Evolutionary conservation across 2,888 invertebrate genomes (phyloP), one percentile per base, ranked within the genome.

Genomic region (Lumbricus terrestris): DNA sequence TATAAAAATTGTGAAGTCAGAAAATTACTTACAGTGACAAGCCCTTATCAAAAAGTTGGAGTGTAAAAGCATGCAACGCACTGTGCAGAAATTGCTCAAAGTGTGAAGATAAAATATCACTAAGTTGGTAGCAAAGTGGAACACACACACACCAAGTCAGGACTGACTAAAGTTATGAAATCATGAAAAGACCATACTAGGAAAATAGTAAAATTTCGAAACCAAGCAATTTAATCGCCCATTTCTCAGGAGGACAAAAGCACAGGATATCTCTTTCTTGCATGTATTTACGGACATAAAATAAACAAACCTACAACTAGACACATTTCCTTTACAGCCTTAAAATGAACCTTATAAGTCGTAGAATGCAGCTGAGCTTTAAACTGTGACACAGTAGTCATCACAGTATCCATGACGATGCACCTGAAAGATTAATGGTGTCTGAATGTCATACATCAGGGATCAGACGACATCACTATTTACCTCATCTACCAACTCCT

Each of bases 401-500:
- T n/a, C 69, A 69, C 69, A 69, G 69, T 69, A 69, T 23, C 69
- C 69, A 69, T 11, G n/a, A 69, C n/a, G n/a, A 69, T n/a, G 69
- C 69, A 69, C 29, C 29, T 69, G 69, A 69, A 69, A n/a, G 69
- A 8, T 69, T n/a, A 69, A 69, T n/a, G 6, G 13, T n/a, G n/a
- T 69, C n/a, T 69, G n/a, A 69, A 29, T n/a, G n/a, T 29, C 69
- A 69, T 8, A 69, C 8, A n/a, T n/a, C 69, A 69, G 69, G 69
- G 29, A 69, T 29, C 47, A 47, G 47, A 20, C 69, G 47, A 20
- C 69, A n/a, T 69, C 69, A 69, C 85, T 37, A 37, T 85, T 85
- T 85, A 85, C 85, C 85, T 85, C 85, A 37, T 85, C 85, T 85
- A 85, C 34, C 85, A 85, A 85, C 85, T 85, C 85, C 85, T 85